Evolutionary conservation across 2,888 invertebrate genomes (phyloP).

Genomic region (Eugnorisma glareosa): DNA sequence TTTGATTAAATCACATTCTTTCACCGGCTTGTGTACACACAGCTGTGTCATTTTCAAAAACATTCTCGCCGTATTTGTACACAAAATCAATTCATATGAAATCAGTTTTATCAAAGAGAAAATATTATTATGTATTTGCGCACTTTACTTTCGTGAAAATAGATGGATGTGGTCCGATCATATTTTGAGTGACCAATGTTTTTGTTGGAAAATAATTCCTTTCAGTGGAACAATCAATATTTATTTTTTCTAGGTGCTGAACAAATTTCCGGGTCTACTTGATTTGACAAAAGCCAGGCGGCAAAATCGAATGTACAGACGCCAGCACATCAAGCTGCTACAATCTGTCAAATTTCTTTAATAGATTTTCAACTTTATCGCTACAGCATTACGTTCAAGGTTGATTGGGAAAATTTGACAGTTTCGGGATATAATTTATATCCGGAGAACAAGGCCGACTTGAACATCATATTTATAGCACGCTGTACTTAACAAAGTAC

Average conservation of each 20-base stretch:
- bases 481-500: not conserved
- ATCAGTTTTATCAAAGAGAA: not conserved
- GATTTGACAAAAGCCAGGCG: not conserved
- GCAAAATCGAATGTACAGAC: not conserved
- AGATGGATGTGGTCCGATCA: not conserved
- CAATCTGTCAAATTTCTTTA: too few relatives aligned
- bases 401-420: too few relatives aligned
- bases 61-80: not conserved
- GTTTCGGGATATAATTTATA: too few relatives aligned
- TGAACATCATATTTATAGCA: too few relatives aligned
- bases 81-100: not conserved
- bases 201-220: not conserved
- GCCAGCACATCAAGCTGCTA: too few relatives aligned
- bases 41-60: conserved; percentile 29
- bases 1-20: conserved; percentile 46
- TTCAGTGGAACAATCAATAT: not conserved
- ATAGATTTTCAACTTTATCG: too few relatives aligned
- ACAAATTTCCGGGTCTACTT: not conserved
- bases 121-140: not conserved
- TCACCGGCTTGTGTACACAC: conserved; percentile 26
- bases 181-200: not conserved
- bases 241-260: not conserved
- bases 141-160: not conserved
- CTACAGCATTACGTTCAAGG: too few relatives aligned
- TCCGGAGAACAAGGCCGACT: too few relatives aligned